Evolutionary conservation across 2,888 invertebrate species (phyloP), one percentile per base, ranked within the genome.

Genomic region (Saturnia japonica): DNA sequence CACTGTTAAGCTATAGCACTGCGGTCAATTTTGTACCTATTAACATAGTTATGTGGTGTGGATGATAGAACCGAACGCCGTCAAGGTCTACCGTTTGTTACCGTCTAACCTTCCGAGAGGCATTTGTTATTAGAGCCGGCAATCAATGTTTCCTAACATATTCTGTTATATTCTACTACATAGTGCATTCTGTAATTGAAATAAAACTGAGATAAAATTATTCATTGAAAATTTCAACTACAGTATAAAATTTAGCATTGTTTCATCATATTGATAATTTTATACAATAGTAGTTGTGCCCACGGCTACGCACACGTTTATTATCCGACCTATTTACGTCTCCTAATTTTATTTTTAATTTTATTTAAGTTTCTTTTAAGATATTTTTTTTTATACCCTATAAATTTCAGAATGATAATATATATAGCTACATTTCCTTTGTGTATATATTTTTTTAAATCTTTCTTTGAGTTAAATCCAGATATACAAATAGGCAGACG

Each of bases 61-160:
- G 85, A 85, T 86, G 85, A 83, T 84, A 87, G 84, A 84, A 83
- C 80, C 78, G 73, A 75, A 80, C 76, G 75, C 67, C 73, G 43
- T 73, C 86, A 88, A 88, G 88, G 88, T 82, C 78, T 73, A 40
- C 22, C 70, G 72, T 76, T 72, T 64, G 64, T 64, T 75, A 80
- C 80, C 74, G 73, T 74, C 71, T 78, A 83, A 87, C 87, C 87
- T 88, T 86, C 85, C 73, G 51, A 74, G 77, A 83, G 80, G 82
- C 80, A 85, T 86, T 87, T 82, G 81, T 86, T 84, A 87, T 88
- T 86, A 86, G 81, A 83, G 67, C 82, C 83, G 84, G 84, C 83
- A 82, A 82, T 84, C 82, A 84, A 76, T 73, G 77, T 77, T 79
- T 78, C 77, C 75, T 75, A 78, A 79, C 75, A 72, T 64, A 69